Evolutionary conservation across 2,888 invertebrate species (phyloP).

Genomic region (Rhimphoctona megacephalus): DNA sequence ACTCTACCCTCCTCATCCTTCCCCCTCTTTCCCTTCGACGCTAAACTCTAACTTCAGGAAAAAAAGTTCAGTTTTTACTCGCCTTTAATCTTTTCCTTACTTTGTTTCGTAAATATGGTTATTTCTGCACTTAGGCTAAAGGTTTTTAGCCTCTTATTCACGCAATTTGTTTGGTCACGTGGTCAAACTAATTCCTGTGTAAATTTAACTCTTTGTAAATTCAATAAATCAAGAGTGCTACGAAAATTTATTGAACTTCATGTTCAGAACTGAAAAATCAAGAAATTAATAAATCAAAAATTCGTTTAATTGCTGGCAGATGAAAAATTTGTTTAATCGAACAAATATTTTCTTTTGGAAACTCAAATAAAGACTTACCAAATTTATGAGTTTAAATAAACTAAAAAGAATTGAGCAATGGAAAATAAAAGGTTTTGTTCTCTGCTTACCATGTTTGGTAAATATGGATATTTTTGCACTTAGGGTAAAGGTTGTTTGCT

Average conservation of each 20-base stretch:
- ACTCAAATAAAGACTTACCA: too few species aligned
- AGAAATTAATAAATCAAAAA: too few species aligned
- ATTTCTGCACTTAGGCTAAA: conserved; percentile 10
- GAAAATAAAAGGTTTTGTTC: background rate
- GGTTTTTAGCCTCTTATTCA: conserved; percentile 23
- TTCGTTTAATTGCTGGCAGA: too few species aligned
- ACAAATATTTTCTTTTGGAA: too few species aligned
- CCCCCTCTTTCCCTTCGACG: background rate
- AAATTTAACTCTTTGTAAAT: background rate
- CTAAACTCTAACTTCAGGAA: background rate
- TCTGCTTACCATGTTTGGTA: conserved; percentile 1
- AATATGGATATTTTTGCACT: conserved; percentile 20
- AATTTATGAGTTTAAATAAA: too few species aligned
- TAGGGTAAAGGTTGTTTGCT: conserved; percentile 14
- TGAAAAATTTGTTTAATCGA: too few species aligned
- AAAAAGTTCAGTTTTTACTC: conserved; percentile 8
- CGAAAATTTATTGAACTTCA: too few species aligned
- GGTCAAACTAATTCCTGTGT: background rate
- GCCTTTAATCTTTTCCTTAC: conserved; percentile 10
- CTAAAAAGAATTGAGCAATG: background rate
- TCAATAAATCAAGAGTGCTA: too few species aligned
- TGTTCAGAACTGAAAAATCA: too few species aligned
- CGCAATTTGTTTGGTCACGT: conserved; percentile 19
- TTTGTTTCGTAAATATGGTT: conserved; percentile 18
- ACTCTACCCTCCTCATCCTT: conserved; percentile 27